Base-by-base conservation (phyloP, 2,888 invertebrate genomes). In the Cantharis rufa region DNA sequence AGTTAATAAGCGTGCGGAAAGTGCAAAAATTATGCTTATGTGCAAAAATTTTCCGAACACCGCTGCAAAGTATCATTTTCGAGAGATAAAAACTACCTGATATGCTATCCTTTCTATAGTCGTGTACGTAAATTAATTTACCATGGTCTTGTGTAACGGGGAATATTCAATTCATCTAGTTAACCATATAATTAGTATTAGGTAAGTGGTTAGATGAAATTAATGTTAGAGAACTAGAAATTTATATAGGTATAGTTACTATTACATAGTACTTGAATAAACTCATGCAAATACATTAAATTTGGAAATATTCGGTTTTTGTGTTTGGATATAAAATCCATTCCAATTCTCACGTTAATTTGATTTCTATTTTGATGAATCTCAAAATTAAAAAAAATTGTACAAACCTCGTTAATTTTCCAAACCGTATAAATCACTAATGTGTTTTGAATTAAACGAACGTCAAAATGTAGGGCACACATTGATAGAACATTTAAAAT, bases 401-500 rank as follows among this genome's bases (percentile, higher is more conserved):
- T 32, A 32, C 15, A 28, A 32, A 32, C 32, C 69, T 69, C 32
- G 28, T 69, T 69, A 28, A 69, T 69, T 69, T 69, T 69, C 15
- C 28, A 15, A 69, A 32, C 15, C 28, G 32, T 32, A 69, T 69
- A 69, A 69, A 69, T 69, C 69, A 32, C 69, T 16, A 32, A 69
- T 69, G 28, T 32, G 69, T 32, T 69, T 32, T 18, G 62, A 69
- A 73, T 62, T 72, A 68, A n/a, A 28, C 69, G 28, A 69, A 15
- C 64, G 27, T 69, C 73, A 69, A 69, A 73, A 73, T 73, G 27
- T 69, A 28, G 73, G 69, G 27, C 61, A 18, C 61, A 18, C 16
- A 10, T 28, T 62, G 73, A 73, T 73, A 62, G 62, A 68, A 28
- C 73, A 62, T 28, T 15, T 28, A 73, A 69, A 73, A 69, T 73